phyloP scores from a whole-genome alignment of 1,140 invertebrate species.

The Ceratosolen fusciceps region DNA sequence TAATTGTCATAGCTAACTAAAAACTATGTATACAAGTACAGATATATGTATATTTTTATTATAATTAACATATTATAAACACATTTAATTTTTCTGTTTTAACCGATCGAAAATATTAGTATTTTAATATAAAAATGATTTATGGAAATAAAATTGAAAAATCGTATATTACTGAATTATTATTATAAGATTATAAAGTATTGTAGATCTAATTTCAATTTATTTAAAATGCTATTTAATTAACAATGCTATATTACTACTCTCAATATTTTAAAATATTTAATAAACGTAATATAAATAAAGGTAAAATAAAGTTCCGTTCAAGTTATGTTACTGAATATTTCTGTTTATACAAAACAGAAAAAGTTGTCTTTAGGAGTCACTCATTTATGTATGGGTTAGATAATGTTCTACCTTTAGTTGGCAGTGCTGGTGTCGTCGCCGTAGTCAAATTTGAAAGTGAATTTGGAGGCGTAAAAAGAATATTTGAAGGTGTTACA shows the following conservation, averaged over 20 bases:
- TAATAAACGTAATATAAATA: not conserved
- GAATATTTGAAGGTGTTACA: constrained; percentile 55
- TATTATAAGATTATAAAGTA: too few species aligned
- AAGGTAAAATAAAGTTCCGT: not conserved
- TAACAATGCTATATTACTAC: too few species aligned
- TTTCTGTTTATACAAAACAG: constrained; percentile 5
- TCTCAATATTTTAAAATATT: not conserved
- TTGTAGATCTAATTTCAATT: not conserved
- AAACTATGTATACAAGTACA: too few species aligned
- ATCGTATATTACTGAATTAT: too few species aligned
- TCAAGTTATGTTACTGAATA: constrained; percentile 15
- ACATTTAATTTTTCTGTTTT: too few species aligned
- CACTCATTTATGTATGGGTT: constrained; percentile 49
- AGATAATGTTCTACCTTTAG: constrained; percentile 67
- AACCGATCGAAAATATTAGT: too few species aligned
- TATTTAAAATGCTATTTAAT: too few species aligned
- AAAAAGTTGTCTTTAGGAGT: not conserved
- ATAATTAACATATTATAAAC: too few species aligned
- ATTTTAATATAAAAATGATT: too few species aligned
- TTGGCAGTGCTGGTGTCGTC: constrained; percentile 49
- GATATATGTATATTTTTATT: too few species aligned
- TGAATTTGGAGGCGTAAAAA: constrained; percentile 56
- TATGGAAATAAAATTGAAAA: too few species aligned
- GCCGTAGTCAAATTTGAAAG: constrained; percentile 49
- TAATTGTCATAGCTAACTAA: too few species aligned